A percentile compares a stretch with the other conserved stretches of the same genome.
phyloP scores from a whole-genome alignment of 2,888 invertebrate species.

The Muscina levida region DNA sequence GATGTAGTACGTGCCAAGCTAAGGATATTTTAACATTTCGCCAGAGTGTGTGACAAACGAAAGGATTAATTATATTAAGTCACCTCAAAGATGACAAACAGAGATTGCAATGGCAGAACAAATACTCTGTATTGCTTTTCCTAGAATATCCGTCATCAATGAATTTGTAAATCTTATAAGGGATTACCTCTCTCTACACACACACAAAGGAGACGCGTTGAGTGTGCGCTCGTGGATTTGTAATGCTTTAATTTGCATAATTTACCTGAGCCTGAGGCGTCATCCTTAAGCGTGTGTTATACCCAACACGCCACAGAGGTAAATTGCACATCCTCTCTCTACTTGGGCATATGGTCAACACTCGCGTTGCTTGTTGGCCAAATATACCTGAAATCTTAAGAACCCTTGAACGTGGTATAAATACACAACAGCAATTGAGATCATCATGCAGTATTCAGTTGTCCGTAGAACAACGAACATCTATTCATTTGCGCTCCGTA shows the following conservation, averaged over 20 bases:
- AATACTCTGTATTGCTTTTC: too few species aligned
- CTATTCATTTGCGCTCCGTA: too few species aligned
- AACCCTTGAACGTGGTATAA: slow-evolving; percentile 10
- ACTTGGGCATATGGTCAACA: slow-evolving; percentile 24
- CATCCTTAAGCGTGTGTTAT: neutral
- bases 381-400: too few species aligned
- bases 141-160: too few species aligned
- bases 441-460: slow-evolving; percentile 5
- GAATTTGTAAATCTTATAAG: too few species aligned
- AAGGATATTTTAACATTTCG: too few species aligned
- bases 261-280: slow-evolving; percentile 22
- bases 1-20: too few species aligned
- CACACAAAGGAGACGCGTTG: neutral
- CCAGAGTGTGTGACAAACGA: too few species aligned
- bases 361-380: too few species aligned
- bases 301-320: neutral
- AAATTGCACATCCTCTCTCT: neutral
- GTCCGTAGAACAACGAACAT: slow-evolving; percentile 7
- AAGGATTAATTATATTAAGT: slow-evolving; percentile 44
- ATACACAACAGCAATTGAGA: neutral
- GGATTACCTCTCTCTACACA: too few species aligned
- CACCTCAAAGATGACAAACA: slow-evolving; percentile 42
- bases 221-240: neutral
- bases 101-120: neutral
- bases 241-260: slow-evolving; percentile 25